A percentile compares a stretch with the other conserved stretches of the same genome.
Conservation (phyloP, 2,797 vertebrate species). For the Poecile montanus region DNA sequence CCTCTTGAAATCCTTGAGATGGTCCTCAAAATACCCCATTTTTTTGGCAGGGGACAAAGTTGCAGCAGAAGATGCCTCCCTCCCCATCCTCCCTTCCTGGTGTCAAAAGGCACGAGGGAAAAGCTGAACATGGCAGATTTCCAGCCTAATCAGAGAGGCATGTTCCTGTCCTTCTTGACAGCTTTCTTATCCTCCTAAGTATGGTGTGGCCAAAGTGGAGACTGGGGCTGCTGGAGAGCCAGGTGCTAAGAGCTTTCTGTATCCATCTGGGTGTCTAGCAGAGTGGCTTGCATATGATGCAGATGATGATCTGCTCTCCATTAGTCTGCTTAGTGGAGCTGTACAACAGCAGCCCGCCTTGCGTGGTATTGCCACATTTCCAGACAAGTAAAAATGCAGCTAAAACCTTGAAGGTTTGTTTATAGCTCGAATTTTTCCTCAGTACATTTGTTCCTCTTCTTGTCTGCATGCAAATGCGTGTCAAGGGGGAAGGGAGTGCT, state of each 20-base stretch:
- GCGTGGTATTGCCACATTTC: conserved; percentile 35
- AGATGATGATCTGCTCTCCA: neutral
- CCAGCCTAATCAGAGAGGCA: neutral
- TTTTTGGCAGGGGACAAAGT: neutral
- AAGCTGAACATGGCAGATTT: neutral
- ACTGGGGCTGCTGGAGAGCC: neutral
- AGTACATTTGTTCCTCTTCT: conserved; percentile 23
- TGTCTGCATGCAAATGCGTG: neutral
- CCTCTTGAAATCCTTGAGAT: neutral
- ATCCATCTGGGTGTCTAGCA: neutral
- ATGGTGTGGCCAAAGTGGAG: neutral
- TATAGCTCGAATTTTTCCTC: conserved; percentile 4
- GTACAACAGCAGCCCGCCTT: neutral
- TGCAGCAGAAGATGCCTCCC: neutral
- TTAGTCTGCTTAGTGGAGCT: conserved; percentile 20
- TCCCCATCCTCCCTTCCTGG: neutral
- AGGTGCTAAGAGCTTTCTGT: neutral
- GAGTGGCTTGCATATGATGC: neutral
- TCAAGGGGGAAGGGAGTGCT: neutral
- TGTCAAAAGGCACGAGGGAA: neutral
- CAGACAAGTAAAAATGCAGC: conserved; percentile 38
- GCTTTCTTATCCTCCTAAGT: neutral
- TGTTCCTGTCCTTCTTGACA: neutral
- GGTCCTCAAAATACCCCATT: neutral
- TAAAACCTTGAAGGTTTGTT: conserved; percentile 50